These are phyloP conservation scores for Belonocnema kinseyi DNA, from an alignment of 1,140 invertebrate genomes.

Conservation along the genomic window DNA sequence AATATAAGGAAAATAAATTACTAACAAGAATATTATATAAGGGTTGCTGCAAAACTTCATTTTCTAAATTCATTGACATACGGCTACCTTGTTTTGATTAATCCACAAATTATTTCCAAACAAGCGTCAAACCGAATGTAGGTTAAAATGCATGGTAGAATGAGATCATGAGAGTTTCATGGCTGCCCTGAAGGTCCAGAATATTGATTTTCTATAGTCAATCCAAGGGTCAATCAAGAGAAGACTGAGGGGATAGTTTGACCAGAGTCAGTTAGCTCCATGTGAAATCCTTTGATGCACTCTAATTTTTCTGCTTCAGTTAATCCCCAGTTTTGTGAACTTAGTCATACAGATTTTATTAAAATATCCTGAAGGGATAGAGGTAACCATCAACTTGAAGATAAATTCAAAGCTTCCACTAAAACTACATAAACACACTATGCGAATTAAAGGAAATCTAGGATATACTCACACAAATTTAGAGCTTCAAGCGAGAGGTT, in stretches of 20 bases:
- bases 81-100: neutral
- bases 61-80: no score
- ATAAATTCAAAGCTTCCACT: no score
- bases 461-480: conserved; percentile 15
- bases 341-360: neutral
- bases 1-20: no score
- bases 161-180: neutral
- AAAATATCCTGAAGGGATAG: neutral
- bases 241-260: neutral
- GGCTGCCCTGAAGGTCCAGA: neutral
- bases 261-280: conserved; percentile 2
- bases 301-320: conserved; percentile 11
- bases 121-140: neutral
- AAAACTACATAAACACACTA: no score
- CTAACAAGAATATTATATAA: no score
- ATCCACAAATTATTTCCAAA: neutral
- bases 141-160: neutral
- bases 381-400: neutral
- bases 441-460: conserved; percentile 43
- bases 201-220: conserved; percentile 28
- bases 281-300: conserved; percentile 20
- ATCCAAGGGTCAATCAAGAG: conserved; percentile 10
- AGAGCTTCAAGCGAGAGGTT: no score
- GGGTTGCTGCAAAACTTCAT: no score
- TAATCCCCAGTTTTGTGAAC: neutral